Base-by-base conservation (phyloP, 2,888 invertebrate genomes). In the Schizaphis graminum region DNA sequence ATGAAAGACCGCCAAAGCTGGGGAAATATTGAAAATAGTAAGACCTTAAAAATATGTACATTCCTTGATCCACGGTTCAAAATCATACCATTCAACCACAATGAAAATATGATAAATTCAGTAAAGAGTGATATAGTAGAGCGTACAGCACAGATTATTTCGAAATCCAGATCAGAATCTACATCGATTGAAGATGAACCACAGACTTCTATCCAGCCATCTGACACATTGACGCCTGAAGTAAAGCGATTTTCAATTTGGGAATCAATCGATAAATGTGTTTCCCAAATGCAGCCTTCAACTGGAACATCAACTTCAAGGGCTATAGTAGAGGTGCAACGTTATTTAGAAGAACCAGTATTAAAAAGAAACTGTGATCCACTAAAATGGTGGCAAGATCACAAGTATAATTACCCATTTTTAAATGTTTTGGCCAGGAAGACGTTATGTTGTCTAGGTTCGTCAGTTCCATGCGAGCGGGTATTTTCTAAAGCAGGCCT, bases 401-500 rank as follows among this genome's bases (percentile, higher is more conserved):
- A 61, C 26, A 90, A 90, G 28, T 61, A 61, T 2, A 61, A 61
- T 28, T 90, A 90, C 44, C 90, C 90, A 47, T 44, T 28, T 61
- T 67, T 90, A 44, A n/a, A 67, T 67, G 28, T 44, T 24, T 28
- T 90, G 26, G 90, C 44, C 0, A 90, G 41, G 47, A 90, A 13
- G 61, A 90, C 3, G 28, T 44, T 90, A 44, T 90, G 90, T 61
- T 61, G 41, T 47, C 13, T 90, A 28, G 90, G 44, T 47, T 41
- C 90, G 16, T 90, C 90, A 26, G 90, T 90, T 24, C 67, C 67
- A 41, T 90, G 90, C 47, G 90, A 67, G 16, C 57, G 67, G 5
- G 61, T 90, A 61, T 90, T 90, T 47, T 90, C 61, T 49, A 88
- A 88, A 13, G n/a, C 88, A 88, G 88, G 88, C 3, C 86, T 86